Conservation (phyloP, 2,888 invertebrate genomes). For the Rhingia rostrata region DNA sequence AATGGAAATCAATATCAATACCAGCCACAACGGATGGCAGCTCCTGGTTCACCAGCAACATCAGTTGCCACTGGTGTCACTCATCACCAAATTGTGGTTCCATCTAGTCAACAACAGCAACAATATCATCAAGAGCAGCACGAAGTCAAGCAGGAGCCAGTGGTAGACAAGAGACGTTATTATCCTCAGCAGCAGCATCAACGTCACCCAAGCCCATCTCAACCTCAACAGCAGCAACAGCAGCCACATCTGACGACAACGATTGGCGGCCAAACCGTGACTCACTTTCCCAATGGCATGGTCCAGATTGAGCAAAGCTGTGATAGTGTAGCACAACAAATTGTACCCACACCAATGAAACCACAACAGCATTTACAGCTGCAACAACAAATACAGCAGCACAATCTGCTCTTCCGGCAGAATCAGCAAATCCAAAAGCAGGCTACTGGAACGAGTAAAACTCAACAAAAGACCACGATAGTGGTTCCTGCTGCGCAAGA, state of each 20-base stretch:
- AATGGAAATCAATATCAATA: conserved; percentile 47
- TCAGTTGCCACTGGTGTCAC: conserved; percentile 25
- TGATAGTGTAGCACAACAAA: conserved; percentile 68
- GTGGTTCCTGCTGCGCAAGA: conserved; percentile 83
- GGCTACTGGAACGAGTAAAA: conserved; percentile 46
- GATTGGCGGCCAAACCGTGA: conserved; percentile 77
- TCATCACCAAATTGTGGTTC: conserved; percentile 63
- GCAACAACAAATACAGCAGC: conserved; percentile 79
- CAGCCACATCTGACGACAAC: conserved; percentile 75
- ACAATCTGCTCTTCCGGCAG: conserved; percentile 76
- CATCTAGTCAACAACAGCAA: conserved; percentile 70
- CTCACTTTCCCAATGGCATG: conserved; percentile 77
- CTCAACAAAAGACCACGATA: conserved; percentile 76
- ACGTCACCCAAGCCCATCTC: conserved; percentile 51
- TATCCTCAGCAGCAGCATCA: conserved; percentile 47
- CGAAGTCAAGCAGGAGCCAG: conserved; percentile 35
- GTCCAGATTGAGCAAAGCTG: conserved; percentile 77
- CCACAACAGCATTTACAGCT: conserved; percentile 78
- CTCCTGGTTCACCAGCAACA: conserved; percentile 42
- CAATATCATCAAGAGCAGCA: conserved; percentile 51
- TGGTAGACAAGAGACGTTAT: conserved; percentile 46
- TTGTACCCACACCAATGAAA: conserved; percentile 70
- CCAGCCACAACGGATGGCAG: conserved; percentile 39
- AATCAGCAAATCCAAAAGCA: conserved; percentile 75
- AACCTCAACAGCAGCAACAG: conserved; percentile 42